phyloP scores from a whole-genome alignment of 2,797 vertebrate genomes.

The Lemur catta region DNA sequence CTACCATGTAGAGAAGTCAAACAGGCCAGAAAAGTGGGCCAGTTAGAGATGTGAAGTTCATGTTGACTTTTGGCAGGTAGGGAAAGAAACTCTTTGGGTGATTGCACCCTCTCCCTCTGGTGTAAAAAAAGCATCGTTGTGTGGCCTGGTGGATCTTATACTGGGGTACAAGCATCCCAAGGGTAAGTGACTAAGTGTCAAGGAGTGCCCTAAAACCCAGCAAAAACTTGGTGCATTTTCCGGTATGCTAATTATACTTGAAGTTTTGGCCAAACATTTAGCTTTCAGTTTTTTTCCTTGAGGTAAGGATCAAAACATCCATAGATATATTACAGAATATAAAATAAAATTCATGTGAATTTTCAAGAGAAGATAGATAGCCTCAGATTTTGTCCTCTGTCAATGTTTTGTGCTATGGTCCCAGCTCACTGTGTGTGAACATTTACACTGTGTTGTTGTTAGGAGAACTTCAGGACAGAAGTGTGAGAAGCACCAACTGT shows the following conservation, averaged over 20 bases:
- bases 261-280: neutral
- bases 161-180: neutral
- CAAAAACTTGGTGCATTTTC: neutral
- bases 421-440: neutral
- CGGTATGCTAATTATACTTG: neutral
- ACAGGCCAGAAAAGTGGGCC: neutral
- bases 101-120: neutral
- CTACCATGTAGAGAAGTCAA: neutral
- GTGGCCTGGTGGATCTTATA: neutral
- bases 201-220: neutral
- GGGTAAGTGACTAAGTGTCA: neutral
- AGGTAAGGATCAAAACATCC: neutral
- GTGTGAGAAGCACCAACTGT: neutral
- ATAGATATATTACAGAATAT: neutral
- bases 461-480: neutral
- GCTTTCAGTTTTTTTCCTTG: neutral
- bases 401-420: neutral
- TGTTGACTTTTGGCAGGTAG: neutral
- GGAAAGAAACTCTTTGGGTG: neutral
- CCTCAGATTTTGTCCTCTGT: neutral
- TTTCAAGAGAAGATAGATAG: conserved; percentile 8
- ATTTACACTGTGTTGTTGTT: neutral
- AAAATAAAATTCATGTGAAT: conserved; percentile 6
- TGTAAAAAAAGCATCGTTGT: neutral
- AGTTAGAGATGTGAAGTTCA: neutral